Base-by-base conservation (phyloP, 1,140 invertebrate species). In the Neuroterus valhalla region DNA sequence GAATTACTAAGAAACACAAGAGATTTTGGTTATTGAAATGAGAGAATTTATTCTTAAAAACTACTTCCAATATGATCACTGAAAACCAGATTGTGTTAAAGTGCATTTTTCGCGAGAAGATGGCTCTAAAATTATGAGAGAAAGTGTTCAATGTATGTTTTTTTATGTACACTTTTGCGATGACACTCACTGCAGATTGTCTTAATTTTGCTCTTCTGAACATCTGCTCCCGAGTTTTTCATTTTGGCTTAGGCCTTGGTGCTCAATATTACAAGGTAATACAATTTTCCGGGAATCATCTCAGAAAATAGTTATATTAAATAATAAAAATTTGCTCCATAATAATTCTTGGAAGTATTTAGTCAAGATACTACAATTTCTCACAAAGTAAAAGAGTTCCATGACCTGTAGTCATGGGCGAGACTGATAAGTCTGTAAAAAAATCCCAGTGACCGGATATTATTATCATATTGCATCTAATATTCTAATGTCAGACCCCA, bases 231-330 rank as follows among this genome's bases (percentile, higher is more conserved):
- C 83, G 80, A 66, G 80, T 85, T 26, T 87, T 87, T 81, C 78
- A 84, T 72, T 82, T 87, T 23, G 85, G 82, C n/a, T 77, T 87
- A 45, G 86, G 85, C 45, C 77, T 87, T 50, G 82, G 83, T 73
- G 84, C 82, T 19, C 78, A 84, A 68, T 86, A 83, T 77, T 81
- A 86, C 67, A 83, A 87, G 86, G 86, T 87, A 79, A 71, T n/a
- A 52, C 17, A 23, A 23, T 52, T 52, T 50, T 50, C 15, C 46
- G n/a, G 19, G 8, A 3, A 17, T 48, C 14, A 71, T 68, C n/a
- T 72, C 45, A 38, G 6, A 52, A 70, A 70, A 55, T 6, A 21
- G 15, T 70, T 3, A 17, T 12, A 66, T 38, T 68, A 44, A 76
- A 71, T 6, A 12, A 66, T 1, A 1, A 50, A 4, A 11, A 15